A percentile compares a stretch with the other conserved stretches of the same genome.
Evolutionary conservation across 1,140 invertebrate species (phyloP).

Genomic region (Theocolax elegans): DNA sequence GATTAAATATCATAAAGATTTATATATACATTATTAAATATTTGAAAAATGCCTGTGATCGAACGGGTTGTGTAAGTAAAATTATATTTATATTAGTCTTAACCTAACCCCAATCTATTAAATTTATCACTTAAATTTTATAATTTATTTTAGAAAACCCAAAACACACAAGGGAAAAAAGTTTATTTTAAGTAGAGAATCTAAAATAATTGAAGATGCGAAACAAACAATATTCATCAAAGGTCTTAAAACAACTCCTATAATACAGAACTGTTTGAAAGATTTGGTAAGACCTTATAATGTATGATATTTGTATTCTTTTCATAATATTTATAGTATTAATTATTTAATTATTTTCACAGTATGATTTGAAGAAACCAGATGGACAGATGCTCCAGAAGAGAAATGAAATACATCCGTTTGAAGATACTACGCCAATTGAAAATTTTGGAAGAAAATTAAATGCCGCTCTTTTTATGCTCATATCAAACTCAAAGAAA

Average conservation of each 20-base stretch:
- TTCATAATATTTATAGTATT: conserved; percentile 10
- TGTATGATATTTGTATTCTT: background rate
- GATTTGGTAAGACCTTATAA: conserved; percentile 79
- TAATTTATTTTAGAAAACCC: conserved; percentile 76
- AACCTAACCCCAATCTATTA: conserved; percentile 3
- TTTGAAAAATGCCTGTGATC: conserved; percentile 64
- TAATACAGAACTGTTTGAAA: conserved; percentile 81
- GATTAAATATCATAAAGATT: too few species aligned
- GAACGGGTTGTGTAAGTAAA: conserved; percentile 65
- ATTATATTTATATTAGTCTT: conserved; percentile 10
- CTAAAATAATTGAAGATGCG: conserved; percentile 89
- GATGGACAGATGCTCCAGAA: conserved; percentile 80
- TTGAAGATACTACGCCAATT: conserved; percentile 84
- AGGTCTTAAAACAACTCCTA: conserved; percentile 85
- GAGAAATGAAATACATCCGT: conserved; percentile 87
- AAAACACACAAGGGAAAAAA: conserved; percentile 90
- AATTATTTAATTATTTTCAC: conserved; percentile 52
- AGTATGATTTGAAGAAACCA: conserved; percentile 88
- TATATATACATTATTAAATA: too few species aligned
- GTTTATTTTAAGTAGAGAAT: conserved; percentile 81
- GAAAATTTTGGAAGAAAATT: conserved; percentile 89
- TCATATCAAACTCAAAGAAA: conserved; percentile 94
- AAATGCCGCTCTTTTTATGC: conserved; percentile 89
- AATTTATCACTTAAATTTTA: conserved; percentile 19
- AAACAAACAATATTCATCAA: conserved; percentile 88